These are phyloP conservation scores for Hemiscyllium ocellatum DNA, from an alignment of 2,113 vertebrate genomes.

Conservation along the genomic window DNA sequence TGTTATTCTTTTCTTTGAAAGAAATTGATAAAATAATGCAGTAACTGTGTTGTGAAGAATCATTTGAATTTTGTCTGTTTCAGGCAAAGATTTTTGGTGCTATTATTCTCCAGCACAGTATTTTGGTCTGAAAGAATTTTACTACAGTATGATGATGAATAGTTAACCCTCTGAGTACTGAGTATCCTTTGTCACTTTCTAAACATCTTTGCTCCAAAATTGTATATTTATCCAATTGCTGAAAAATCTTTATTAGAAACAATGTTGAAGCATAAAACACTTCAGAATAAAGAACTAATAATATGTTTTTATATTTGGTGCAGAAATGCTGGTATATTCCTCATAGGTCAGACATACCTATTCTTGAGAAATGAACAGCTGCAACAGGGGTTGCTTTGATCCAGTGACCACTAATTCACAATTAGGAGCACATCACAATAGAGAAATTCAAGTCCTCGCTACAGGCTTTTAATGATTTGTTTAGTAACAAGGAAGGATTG, in stretches of 20 bases:
- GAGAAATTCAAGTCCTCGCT: neutral
- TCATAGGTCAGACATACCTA: neutral
- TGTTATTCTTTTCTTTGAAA: neutral
- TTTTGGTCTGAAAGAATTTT: neutral
- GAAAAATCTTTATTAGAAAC: neutral
- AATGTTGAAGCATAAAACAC: neutral
- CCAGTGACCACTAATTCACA: neutral
- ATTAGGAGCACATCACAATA: neutral
- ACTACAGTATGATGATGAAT: neutral
- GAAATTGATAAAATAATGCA: neutral
- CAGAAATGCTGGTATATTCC: slow-evolving; percentile 36
- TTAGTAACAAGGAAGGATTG: neutral
- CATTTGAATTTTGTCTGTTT: neutral
- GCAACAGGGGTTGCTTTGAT: neutral
- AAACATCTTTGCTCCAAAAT: neutral
- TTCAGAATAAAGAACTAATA: neutral
- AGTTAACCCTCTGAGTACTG: slow-evolving; percentile 37
- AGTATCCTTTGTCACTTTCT: neutral
- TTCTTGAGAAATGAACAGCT: neutral
- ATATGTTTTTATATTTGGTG: neutral
- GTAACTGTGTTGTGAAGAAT: neutral
- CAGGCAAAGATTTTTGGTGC: neutral
- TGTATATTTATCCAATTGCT: neutral
- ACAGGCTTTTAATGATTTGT: neutral
- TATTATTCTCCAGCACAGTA: neutral